These are phyloP conservation scores for Kryphioiulus occultus DNA, from an alignment of 2,888 invertebrate species.

Conservation along the genomic window DNA sequence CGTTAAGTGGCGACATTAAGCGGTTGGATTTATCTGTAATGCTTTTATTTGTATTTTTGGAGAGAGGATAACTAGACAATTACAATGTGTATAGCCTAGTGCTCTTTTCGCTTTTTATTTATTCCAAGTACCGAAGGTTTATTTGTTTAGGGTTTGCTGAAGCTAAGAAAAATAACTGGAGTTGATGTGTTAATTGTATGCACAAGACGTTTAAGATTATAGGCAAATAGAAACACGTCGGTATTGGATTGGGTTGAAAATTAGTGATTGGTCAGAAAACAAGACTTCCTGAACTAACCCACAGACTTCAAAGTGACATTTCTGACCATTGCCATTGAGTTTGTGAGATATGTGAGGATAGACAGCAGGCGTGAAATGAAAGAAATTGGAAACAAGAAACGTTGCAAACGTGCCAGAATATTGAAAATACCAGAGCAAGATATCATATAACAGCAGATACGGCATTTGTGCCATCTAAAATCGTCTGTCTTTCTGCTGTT, in stretches of 20 bases:
- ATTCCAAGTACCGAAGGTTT: no score
- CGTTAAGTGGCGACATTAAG: neutral
- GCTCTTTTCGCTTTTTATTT: no score
- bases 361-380: neutral
- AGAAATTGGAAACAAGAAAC: neutral
- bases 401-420: neutral
- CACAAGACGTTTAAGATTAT: no score
- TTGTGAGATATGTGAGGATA: neutral
- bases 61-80: no score
- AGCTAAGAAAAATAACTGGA: no score
- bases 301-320: conserved; percentile 23
- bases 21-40: no score
- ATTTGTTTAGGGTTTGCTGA: no score
- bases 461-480: neutral
- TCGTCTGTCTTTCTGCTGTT: neutral
- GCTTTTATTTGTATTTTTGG: neutral
- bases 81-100: no score
- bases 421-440: neutral
- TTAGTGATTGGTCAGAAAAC: conserved; percentile 8
- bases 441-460: neutral
- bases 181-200: no score
- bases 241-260: no score
- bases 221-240: no score
- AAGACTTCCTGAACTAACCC: neutral
- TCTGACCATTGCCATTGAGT: neutral